phyloP scores from a whole-genome alignment of 1,140 invertebrate genomes.

The Dendroctonus valens region DNA sequence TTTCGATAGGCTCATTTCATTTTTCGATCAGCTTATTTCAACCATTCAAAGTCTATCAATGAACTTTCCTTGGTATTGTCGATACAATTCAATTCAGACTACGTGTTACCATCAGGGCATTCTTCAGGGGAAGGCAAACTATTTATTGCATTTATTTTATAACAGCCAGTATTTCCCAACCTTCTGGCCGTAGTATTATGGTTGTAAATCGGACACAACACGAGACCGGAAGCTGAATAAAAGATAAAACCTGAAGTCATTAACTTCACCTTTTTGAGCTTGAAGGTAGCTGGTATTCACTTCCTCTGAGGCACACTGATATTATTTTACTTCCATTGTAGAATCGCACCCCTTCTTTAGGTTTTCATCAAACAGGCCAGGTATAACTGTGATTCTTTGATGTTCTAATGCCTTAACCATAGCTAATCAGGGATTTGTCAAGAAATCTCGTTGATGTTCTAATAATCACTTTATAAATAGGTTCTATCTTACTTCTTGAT shows the following conservation, averaged over 20 bases:
- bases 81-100: too few relatives aligned
- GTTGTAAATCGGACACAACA: slow-evolving; percentile 9
- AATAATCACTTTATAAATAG: slow-evolving; percentile 23
- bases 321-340: slow-evolving; percentile 21
- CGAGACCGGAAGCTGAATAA: slow-evolving; percentile 19
- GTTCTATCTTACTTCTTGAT: slow-evolving; percentile 14
- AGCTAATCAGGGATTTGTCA: slow-evolving; percentile 23
- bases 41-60: too few relatives aligned
- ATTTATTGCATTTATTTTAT: too few relatives aligned
- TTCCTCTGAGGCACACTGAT: slow-evolving; percentile 12
- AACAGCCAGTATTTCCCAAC: not conserved
- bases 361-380: slow-evolving; percentile 8
- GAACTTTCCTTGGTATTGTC: too few relatives aligned
- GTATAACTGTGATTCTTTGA: slow-evolving; percentile 10
- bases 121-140: too few relatives aligned
- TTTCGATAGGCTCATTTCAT: too few relatives aligned
- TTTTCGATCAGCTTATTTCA: too few relatives aligned
- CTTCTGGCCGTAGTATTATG: slow-evolving; percentile 5
- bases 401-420: slow-evolving; percentile 11
- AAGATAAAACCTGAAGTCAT: slow-evolving; percentile 17
- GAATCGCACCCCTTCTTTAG: slow-evolving; percentile 19
- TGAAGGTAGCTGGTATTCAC: slow-evolving; percentile 3
- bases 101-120: too few relatives aligned
- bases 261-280: slow-evolving; percentile 20
- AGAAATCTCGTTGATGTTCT: slow-evolving; percentile 11